Evolutionary conservation across 2,797 vertebrate species (phyloP).

Genomic region (Tachyglossus aculeatus): DNA sequence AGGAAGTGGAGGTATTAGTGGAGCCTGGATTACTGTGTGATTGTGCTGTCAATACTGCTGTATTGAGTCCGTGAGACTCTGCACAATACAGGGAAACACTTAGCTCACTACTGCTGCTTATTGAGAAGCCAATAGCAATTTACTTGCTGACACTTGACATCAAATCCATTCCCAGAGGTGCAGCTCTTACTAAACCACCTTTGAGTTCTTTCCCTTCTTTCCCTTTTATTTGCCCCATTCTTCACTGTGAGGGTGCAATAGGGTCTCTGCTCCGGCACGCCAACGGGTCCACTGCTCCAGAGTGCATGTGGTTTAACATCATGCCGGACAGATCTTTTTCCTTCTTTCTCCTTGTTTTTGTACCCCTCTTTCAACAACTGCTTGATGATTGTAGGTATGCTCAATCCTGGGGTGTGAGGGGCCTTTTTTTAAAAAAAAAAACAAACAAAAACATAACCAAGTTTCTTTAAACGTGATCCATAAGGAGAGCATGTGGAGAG

Average conservation of each 20-base stretch:
- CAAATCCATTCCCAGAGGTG: conserved; percentile 73
- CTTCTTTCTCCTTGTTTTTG: background rate
- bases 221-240: conserved; percentile 27
- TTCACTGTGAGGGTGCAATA: fast-evolving
- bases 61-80: conserved; percentile 89
- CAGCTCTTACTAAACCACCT: conserved; percentile 53
- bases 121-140: conserved; percentile 99
- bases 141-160: conserved; percentile 83
- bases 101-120: conserved; percentile 93
- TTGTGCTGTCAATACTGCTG: conserved; percentile 96
- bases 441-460: too few species aligned
- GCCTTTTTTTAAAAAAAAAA: background rate
- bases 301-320: background rate
- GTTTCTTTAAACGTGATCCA: conserved; percentile 9
- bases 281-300: fast-evolving
- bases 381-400: background rate
- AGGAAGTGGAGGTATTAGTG: conserved; percentile 77
- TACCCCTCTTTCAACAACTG: conserved; percentile 39
- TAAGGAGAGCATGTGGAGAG: conserved; percentile 5
- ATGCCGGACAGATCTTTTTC: background rate
- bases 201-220: background rate
- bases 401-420: conserved; percentile 18
- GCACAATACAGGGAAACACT: conserved; percentile 84
- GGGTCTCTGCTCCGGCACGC: background rate
- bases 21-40: conserved; percentile 91